phyloP scores from a whole-genome alignment of 2,113 vertebrate genomes.

The Promerops cafer region DNA sequence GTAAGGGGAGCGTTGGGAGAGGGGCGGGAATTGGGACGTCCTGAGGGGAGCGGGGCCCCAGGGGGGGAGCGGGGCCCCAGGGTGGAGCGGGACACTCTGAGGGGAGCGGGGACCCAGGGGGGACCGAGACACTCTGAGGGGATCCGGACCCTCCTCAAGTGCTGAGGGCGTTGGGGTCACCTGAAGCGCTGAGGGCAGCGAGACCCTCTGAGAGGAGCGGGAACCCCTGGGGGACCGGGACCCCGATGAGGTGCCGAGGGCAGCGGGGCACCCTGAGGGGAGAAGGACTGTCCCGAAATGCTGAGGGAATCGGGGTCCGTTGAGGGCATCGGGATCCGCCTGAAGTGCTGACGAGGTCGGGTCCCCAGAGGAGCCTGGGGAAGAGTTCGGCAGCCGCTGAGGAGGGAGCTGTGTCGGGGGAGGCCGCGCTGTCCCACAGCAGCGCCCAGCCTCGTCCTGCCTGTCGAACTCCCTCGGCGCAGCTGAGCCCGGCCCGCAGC shows the following conservation, averaged over 20 bases:
- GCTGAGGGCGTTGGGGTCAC: too few species aligned
- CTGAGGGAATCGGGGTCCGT: not conserved
- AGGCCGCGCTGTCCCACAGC: not conserved
- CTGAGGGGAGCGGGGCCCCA: not conserved
- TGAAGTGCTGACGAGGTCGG: not conserved
- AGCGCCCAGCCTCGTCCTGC: not conserved
- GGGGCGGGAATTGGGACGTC: not conserved
- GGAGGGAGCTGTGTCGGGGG: not conserved
- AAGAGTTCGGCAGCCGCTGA: not conserved
- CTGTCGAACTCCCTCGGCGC: fast-evolving
- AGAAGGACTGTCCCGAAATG: not conserved
- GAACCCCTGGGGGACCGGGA: too few species aligned
- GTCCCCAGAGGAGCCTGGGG: not conserved
- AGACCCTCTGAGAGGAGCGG: not conserved
- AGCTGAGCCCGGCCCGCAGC: not conserved
- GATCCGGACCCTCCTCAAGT: too few species aligned
- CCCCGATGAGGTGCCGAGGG: not conserved
- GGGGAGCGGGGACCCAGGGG: not conserved
- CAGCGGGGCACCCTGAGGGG: not conserved
- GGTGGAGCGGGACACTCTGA: not conserved
- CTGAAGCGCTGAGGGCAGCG: not conserved
- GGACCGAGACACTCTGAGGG: too few species aligned
- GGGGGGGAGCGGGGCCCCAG: not conserved
- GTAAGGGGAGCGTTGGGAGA: not conserved
- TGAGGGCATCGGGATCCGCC: not conserved